Conservation (phyloP, 2,888 invertebrate species). For the Thereva unica region DNA sequence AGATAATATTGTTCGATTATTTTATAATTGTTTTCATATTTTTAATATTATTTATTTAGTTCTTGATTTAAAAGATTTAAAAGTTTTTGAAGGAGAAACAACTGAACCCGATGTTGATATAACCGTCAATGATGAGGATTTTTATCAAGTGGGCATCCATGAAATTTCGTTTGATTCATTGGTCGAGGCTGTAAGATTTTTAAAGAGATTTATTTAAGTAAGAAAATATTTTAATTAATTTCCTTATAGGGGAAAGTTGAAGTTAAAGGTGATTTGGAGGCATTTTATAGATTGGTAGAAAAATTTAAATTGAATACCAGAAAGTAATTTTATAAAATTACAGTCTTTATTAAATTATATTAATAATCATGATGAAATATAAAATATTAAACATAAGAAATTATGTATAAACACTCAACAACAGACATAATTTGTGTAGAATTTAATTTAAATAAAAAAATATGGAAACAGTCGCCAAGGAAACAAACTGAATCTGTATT, state of each 20-base stretch:
- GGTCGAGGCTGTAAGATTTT: constrained; percentile 47
- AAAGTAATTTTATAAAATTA: not conserved
- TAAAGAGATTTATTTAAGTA: not conserved
- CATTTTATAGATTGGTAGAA: constrained; percentile 52
- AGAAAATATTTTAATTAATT: not conserved
- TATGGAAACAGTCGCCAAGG: no score
- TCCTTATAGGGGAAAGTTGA: constrained; percentile 48
- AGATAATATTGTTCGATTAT: not conserved
- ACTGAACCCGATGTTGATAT: constrained; percentile 49
- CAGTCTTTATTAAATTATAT: no score
- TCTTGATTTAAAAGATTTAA: constrained; percentile 56
- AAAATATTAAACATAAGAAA: no score
- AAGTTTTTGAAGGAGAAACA: constrained; percentile 53
- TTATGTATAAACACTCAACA: no score
- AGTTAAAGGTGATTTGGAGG: constrained; percentile 51
- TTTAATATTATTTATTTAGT: constrained; percentile 45
- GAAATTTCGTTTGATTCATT: constrained; percentile 51
- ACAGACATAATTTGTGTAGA: no score
- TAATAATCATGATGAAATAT: no score
- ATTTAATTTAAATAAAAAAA: no score
- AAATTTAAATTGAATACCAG: constrained; percentile 49
- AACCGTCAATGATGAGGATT: constrained; percentile 54
- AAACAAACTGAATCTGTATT: no score
- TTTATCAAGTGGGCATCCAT: constrained; percentile 53
- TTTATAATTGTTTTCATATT: not conserved